Evolutionary conservation across 2,113 vertebrate genomes (phyloP).

Genomic region (Lipophrys pholis): DNA sequence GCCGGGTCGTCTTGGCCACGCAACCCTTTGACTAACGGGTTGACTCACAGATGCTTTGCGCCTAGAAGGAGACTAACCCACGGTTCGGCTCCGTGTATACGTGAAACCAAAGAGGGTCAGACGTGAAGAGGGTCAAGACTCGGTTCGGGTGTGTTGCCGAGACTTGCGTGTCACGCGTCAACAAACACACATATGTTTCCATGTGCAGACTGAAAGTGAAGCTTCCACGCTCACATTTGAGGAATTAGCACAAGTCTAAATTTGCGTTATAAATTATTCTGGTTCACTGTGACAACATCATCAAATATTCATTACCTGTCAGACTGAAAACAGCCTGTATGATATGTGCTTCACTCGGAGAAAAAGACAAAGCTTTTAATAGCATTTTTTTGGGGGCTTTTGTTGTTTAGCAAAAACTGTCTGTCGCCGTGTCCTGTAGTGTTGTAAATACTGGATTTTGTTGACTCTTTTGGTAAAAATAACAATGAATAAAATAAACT

Average conservation of each 20-base stretch:
- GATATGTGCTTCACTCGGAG: conserved; percentile 6
- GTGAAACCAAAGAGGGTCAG: conserved; percentile 46
- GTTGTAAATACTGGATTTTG: no score
- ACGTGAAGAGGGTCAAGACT: conserved; percentile 2
- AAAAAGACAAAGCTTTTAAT: conserved; percentile 12
- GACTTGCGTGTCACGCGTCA: neutral
- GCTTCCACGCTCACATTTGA: neutral
- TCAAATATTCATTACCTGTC: conserved; percentile 43
- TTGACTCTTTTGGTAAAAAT: no score
- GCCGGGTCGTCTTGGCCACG: conserved; percentile 55
- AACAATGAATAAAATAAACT: neutral
- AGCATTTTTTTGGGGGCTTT: neutral
- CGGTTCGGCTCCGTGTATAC: conserved; percentile 53
- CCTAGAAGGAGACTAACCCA: conserved; percentile 19
- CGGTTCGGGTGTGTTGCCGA: conserved; percentile 23
- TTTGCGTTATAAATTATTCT: conserved; percentile 36
- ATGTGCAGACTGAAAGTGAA: neutral
- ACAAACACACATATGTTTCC: neutral
- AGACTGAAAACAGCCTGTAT: neutral
- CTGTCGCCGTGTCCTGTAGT: no score
- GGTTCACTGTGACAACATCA: conserved; percentile 29
- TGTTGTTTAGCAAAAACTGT: conserved; percentile 7
- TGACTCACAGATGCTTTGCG: conserved; percentile 57
- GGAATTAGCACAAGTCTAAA: conserved; percentile 10
- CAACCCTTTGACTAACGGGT: conserved; percentile 56